Evolutionary conservation across 2,797 vertebrate species (phyloP).

Genomic region (Anolis apletophallus): DNA sequence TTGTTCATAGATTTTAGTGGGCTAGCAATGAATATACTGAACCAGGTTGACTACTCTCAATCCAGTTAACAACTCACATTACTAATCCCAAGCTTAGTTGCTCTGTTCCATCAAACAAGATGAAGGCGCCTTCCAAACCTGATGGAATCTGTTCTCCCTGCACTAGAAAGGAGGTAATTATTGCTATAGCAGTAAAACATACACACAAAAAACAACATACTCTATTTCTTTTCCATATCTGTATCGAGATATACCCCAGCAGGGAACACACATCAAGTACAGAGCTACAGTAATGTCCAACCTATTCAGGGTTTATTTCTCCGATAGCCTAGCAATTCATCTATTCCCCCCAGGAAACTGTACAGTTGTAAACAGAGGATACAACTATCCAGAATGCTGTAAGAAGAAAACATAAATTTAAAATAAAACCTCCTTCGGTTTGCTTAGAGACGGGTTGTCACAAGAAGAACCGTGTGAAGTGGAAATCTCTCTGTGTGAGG

Average conservation of each 20-base stretch:
- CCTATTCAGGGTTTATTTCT: slow-evolving; percentile 43
- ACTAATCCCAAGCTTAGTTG: neutral
- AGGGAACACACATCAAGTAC: slow-evolving; percentile 54
- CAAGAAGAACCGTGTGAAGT: slow-evolving; percentile 61
- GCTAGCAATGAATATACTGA: neutral
- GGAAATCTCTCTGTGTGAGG: slow-evolving; percentile 51
- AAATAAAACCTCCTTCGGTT: slow-evolving; percentile 60
- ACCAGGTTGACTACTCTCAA: neutral
- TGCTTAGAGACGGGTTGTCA: slow-evolving; percentile 62
- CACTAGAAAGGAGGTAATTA: neutral
- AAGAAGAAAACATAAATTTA: slow-evolving; percentile 61
- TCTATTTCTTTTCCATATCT: slow-evolving; percentile 41
- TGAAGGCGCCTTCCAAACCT: neutral
- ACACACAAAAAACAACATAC: neutral
- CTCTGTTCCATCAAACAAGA: slow-evolving; percentile 4
- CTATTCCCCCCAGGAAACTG: slow-evolving; percentile 53
- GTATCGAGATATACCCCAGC: slow-evolving; percentile 33
- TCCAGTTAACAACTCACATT: neutral
- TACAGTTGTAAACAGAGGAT: slow-evolving; percentile 63
- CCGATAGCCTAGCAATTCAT: slow-evolving; percentile 55
- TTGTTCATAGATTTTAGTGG: neutral
- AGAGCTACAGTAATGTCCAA: slow-evolving; percentile 53
- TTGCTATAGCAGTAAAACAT: slow-evolving; percentile 20
- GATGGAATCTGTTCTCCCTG: neutral
- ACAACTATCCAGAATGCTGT: slow-evolving; percentile 51